Percentiles rank a stretch among this genome's conserved stretches.
phyloP scores from a whole-genome alignment of 2,888 invertebrate genomes.

The Mythimna ferrago region DNA sequence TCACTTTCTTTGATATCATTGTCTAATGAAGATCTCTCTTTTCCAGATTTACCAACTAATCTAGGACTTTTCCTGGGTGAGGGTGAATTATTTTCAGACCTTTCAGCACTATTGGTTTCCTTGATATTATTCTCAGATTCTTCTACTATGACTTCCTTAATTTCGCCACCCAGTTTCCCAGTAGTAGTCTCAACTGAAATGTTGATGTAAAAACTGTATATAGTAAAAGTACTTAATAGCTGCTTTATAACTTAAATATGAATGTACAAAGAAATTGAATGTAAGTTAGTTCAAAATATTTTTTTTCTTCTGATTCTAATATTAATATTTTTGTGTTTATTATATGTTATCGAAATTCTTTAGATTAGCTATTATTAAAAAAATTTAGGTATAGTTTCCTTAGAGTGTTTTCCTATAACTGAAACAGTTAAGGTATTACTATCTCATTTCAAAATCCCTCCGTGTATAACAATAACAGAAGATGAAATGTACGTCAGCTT shows the following conservation, averaged over 20 bases:
- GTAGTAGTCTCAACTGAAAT: conserved; percentile 69
- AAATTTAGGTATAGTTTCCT: no score
- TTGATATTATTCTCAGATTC: conserved; percentile 66
- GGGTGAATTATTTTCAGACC: conserved; percentile 50
- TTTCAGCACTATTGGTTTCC: conserved; percentile 67
- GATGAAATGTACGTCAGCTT: background rate
- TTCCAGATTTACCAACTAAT: conserved; percentile 66
- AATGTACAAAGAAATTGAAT: background rate
- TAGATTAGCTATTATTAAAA: no score
- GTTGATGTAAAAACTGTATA: background rate
- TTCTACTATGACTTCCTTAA: conserved; percentile 74
- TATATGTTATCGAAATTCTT: no score
- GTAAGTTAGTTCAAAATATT: no score
- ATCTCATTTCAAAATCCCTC: no score
- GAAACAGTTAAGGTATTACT: no score
- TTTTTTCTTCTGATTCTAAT: background rate
- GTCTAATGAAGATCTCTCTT: conserved; percentile 56
- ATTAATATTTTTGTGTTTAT: background rate
- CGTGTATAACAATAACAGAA: background rate
- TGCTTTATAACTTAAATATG: no score
- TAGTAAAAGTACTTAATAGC: background rate
- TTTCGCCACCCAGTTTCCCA: conserved; percentile 59
- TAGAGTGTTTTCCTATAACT: no score
- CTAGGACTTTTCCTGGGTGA: conserved; percentile 70
- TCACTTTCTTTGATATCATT: conserved; percentile 55